Evolutionary conservation across 2,797 vertebrate species (phyloP).

Genomic region (Apodemus agrarius): DNA sequence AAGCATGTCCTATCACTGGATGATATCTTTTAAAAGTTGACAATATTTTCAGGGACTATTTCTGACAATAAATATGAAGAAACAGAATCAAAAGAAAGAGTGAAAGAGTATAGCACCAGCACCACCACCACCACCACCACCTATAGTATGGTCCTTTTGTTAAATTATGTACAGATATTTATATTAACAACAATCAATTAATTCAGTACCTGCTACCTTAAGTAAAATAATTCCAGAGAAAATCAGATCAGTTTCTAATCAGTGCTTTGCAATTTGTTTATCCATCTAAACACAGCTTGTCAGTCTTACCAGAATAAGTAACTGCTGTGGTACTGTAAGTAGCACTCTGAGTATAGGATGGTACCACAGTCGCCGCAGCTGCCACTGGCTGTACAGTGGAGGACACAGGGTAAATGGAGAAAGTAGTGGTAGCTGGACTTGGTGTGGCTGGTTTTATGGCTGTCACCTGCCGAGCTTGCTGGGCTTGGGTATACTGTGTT

Average conservation of each 20-base stretch:
- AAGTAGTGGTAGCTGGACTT: conserved; percentile 96
- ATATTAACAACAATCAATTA: conserved; percentile 6
- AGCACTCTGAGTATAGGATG: conserved; percentile 97
- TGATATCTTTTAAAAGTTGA: background rate
- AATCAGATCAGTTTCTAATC: background rate
- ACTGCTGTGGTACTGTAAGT: conserved; percentile 98
- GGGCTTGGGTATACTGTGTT: conserved; percentile 96
- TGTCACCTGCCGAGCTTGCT: conserved; percentile 97
- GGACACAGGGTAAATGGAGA: conserved; percentile 98
- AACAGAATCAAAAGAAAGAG: conserved; percentile 22
- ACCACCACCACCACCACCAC: background rate
- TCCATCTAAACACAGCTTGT: conserved; percentile 43
- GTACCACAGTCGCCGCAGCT: conserved; percentile 94
- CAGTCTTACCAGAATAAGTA: conserved; percentile 96
- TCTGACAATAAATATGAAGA: conserved; percentile 34
- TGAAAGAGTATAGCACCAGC: too few species aligned
- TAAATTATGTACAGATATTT: conserved; percentile 19
- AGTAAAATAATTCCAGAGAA: conserved; percentile 31
- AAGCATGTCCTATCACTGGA: background rate
- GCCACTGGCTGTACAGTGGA: conserved; percentile 97
- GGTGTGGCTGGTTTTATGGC: conserved; percentile 98
- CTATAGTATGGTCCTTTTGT: background rate
- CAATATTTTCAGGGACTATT: conserved; percentile 38
- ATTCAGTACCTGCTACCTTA: background rate
- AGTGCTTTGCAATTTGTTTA: conserved; percentile 2